Evolutionary conservation across 1,140 invertebrate species (phyloP).

Genomic region (Diprion similis): DNA sequence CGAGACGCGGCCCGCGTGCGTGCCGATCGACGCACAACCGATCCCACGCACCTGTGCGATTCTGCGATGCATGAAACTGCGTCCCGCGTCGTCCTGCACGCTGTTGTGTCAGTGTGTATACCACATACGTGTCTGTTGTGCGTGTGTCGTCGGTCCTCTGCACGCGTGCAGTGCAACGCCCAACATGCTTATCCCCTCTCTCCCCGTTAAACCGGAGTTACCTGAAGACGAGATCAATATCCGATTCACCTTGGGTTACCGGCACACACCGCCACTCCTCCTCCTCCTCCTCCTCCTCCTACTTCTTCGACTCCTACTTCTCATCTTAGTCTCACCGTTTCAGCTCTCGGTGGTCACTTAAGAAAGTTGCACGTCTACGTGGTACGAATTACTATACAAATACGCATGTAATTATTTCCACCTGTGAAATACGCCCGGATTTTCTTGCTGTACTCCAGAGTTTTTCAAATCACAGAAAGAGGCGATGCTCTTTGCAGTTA

Average conservation of each 20-base stretch:
- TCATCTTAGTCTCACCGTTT: background rate
- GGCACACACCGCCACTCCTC: background rate
- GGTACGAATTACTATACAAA: too few species aligned
- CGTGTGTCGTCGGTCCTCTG: background rate
- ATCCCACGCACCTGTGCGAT: too few species aligned
- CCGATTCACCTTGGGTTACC: constrained; percentile 6
- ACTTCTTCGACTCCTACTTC: background rate
- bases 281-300: constrained; percentile 11
- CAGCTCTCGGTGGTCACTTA: background rate
- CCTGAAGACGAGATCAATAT: constrained; percentile 6
- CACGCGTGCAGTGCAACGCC: background rate
- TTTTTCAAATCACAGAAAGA: too few species aligned
- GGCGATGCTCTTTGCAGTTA: too few species aligned
- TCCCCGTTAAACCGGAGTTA: background rate
- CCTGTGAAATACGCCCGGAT: too few species aligned
- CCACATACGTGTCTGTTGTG: too few species aligned
- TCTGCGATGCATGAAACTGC: too few species aligned
- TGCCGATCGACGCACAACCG: background rate
- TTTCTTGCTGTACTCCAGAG: too few species aligned
- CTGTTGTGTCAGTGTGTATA: too few species aligned
- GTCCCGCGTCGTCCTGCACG: too few species aligned
- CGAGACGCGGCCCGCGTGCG: background rate
- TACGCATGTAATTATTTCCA: too few species aligned
- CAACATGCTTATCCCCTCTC: background rate
- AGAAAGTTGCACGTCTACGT: too few species aligned